These are phyloP conservation scores for Asteroscopus sphinx DNA, from an alignment of 2,888 invertebrate species.

Conservation along the genomic window DNA sequence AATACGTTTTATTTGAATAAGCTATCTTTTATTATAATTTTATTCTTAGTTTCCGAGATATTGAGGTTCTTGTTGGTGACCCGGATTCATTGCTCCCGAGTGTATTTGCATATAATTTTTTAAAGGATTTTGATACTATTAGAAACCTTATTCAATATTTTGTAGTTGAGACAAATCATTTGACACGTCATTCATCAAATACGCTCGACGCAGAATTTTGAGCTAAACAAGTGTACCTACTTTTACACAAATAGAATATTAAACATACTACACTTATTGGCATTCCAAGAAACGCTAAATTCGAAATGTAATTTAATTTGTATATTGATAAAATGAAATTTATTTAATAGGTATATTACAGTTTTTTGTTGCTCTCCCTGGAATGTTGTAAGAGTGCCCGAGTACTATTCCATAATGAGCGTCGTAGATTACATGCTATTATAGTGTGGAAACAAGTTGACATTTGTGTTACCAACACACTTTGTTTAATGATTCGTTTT, in stretches of 20 bases:
- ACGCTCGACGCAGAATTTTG: constrained; percentile 7
- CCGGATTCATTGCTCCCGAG: too few species aligned
- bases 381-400: constrained; percentile 38
- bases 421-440: constrained; percentile 45
- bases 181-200: constrained; percentile 34
- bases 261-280: constrained; percentile 32
- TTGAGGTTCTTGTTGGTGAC: too few species aligned
- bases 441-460: constrained; percentile 32
- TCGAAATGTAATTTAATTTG: constrained; percentile 27
- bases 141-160: neutral
- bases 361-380: constrained; percentile 29
- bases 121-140: constrained; percentile 8
- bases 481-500: constrained; percentile 22
- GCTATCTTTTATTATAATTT: too few species aligned
- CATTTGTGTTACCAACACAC: constrained; percentile 30
- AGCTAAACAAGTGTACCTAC: constrained; percentile 17
- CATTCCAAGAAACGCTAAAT: constrained; percentile 36
- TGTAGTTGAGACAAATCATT: constrained; percentile 19
- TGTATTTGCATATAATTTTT: too few species aligned
- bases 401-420: constrained; percentile 25
- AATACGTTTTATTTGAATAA: too few species aligned
- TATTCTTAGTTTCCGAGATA: too few species aligned
- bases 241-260: constrained; percentile 38
- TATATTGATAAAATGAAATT: constrained; percentile 18
- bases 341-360: constrained; percentile 22